These are phyloP conservation scores for Antechinus flavipes DNA, from an alignment of 2,113 vertebrate species.

Conservation along the genomic window DNA sequence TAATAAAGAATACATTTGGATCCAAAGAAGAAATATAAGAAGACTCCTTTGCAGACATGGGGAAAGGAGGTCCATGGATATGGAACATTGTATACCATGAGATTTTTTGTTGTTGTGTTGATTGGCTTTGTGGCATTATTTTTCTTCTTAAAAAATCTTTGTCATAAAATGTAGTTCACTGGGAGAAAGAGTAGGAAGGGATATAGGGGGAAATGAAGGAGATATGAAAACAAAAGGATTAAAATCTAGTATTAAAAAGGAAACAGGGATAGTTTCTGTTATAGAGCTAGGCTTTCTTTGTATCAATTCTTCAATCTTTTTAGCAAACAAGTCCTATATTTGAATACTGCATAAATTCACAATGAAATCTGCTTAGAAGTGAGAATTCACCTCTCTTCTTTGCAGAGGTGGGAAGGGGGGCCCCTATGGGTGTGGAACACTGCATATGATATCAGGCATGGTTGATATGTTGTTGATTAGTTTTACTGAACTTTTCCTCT, in stretches of 20 bases:
- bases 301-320: not conserved
- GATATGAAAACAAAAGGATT: not conserved
- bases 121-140: not conserved
- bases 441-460: not conserved
- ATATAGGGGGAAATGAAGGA: not conserved
- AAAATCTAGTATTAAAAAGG: not conserved
- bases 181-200: not conserved
- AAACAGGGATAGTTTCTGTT: not conserved
- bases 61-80: not conserved
- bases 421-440: not conserved
- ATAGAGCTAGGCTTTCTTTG: not conserved
- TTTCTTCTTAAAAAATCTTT: not conserved
- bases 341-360: slow-evolving; percentile 2
- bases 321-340: not conserved
- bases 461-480: not conserved
- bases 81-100: not conserved
- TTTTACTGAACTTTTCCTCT: not conserved
- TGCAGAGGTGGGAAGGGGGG: not conserved
- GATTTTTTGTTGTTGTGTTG: not conserved
- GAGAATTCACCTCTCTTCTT: not conserved
- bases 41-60: not conserved
- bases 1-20: not conserved
- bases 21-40: not conserved
- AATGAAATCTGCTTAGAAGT: not conserved
- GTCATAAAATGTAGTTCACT: not conserved